These are phyloP conservation scores for Hafferia zeledoni DNA, from an alignment of 2,797 vertebrate genomes.

Conservation along the genomic window DNA sequence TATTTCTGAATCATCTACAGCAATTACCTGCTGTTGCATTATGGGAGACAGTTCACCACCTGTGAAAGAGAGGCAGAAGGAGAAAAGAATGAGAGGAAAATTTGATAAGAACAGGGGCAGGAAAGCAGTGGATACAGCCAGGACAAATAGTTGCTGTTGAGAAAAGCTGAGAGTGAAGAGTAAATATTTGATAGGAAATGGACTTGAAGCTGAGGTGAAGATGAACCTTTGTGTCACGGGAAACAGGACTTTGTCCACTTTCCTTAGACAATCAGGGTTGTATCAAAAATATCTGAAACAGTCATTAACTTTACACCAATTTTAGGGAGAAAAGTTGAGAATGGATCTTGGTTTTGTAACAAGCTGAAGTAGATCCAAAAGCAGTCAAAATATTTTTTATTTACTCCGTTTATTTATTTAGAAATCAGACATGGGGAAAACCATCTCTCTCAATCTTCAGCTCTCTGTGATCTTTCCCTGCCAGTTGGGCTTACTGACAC, in stretches of 20 bases:
- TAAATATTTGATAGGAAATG: not conserved
- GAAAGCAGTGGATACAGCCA: not conserved
- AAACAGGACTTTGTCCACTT: not conserved
- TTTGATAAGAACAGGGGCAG: not conserved
- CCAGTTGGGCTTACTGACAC: not conserved
- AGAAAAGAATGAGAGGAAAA: not conserved
- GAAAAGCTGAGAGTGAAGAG: not conserved
- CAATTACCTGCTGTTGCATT: not conserved
- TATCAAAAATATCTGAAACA: not conserved
- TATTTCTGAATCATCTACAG: not conserved
- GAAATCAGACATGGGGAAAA: not conserved
- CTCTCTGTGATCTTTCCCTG: not conserved
- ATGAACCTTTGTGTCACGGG: not conserved
- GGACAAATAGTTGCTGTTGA: not conserved
- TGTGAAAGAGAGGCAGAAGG: not conserved
- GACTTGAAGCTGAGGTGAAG: not conserved
- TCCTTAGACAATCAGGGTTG: not conserved
- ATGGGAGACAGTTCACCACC: not conserved
- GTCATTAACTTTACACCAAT: not conserved
- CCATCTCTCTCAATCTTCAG: fast-evolving
- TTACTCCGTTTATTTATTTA: not conserved
- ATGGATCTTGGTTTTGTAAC: not conserved
- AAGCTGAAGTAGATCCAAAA: not conserved
- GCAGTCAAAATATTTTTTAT: fast-evolving
- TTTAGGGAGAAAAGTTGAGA: not conserved